Base-by-base conservation (phyloP, 2,113 vertebrate species). In the Malurus elegans region DNA sequence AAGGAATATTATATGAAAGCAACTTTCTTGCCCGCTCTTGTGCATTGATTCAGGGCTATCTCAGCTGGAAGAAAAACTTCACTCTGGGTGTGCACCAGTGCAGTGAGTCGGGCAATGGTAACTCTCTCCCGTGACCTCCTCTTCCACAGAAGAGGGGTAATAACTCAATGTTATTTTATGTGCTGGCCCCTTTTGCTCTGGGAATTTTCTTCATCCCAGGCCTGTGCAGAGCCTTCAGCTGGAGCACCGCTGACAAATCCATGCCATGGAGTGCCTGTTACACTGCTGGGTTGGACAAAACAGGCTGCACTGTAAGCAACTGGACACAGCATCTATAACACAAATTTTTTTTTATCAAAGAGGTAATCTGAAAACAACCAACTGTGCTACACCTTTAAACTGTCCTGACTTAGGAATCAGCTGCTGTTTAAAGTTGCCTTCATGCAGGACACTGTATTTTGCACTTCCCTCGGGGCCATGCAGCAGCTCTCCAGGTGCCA, bases 1-100 rank as follows among this genome's bases (percentile, higher is more conserved):
- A 95, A 88, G 32, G 82, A 89, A 95, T 95, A 92, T 80, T 92
- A 56, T 74, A 88, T 92, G 95, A 94, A 94, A 94, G 79, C 85
- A 75, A 69, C 61, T 75, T 62, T 24, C 66, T 88, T 67, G 42
- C 31, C 57, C 7, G 1, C 79, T 80, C 0, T 0, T 44, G 72
- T 61, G 78, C 85, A 70, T 56, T 80, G 87, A 81, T 87, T 90
- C 73, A 73, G 44, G 60, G 40, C 65, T 75, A 18, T 29, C 3
- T 1, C 42, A 54, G 50, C 3, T 83, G 80, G 81, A 93, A 90
- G 82, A 32, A 82, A 75, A 91, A 34, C 65, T 92, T 85, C 4
- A 12, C 65, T 81, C 79, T 66, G 64, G 36, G 65, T 88, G 38
- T 78, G 56, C n/a, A 45, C 10, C 19, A 4, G 38, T 45, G 74